Evolutionary conservation across 2,888 invertebrate species (phyloP), one percentile per base, ranked within the genome.

Genomic region (Chloroclysta siterata): DNA sequence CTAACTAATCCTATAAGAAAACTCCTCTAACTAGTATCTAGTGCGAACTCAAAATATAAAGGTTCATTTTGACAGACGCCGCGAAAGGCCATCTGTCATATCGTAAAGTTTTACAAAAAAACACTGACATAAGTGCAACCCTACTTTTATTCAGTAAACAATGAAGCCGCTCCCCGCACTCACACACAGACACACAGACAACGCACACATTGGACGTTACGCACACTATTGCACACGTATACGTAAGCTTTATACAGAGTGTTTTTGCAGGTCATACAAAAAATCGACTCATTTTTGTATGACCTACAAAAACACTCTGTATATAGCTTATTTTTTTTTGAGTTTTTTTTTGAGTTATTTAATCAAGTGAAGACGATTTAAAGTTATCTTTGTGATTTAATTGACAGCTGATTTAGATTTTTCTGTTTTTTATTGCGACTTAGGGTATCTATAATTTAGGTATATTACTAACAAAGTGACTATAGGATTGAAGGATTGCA

Each of bases 171-270:
- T 53, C 60, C 60, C 69, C 56, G 44, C 17, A 44, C 67, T 51
- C 70, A 70, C 72, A 63, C 74, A 69, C 14, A 59, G 66, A 65
- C 28, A 7, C 46, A 29, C 22, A 53, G 41, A 17, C 56, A 66
- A 29, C 66, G 4, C 69, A 64, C 69, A 66, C 69, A 60, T 5
- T 28, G 44, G 11, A n/a, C n/a, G 0, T 15, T 8, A 44, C 22
- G 22, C 22, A 22, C 22, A 22, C 22, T 22, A 22, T 22, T 22
- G 22, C 59, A 60, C 55, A 47, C 14, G 60, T 48, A 6, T 15
- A 15, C 15, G 14, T 51, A 50, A 44, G n/a, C 41, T 36, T 39
- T 44, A 56, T 52, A 58, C 58, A 58, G 58, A n/a, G 14, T 59
- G 57, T 42, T 54, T 29, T 42, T 28, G n/a, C 15, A 7, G 6